phyloP scores from a whole-genome alignment of 2,797 vertebrate species.

The Eremophila alpestris region DNA sequence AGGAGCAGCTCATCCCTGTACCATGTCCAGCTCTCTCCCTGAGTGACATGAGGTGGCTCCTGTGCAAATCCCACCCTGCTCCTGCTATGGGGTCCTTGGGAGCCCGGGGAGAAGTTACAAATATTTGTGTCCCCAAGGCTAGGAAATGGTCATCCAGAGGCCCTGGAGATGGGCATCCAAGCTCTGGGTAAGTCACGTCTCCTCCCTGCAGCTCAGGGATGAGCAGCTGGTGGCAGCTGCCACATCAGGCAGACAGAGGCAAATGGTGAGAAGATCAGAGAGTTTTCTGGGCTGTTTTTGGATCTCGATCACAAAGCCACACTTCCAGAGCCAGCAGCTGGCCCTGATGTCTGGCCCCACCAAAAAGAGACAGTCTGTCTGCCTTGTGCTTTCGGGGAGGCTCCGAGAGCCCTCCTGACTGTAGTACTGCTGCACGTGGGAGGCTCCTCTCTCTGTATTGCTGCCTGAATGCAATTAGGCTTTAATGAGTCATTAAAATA shows the following conservation, averaged over 20 bases:
- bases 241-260: fast-evolving
- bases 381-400: background rate
- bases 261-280: background rate
- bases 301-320: background rate
- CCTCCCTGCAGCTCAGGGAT: background rate
- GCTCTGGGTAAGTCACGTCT: fast-evolving
- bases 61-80: background rate
- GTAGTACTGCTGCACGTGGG: slow-evolving; percentile 59
- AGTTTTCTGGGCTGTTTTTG: background rate
- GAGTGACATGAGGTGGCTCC: fast-evolving
- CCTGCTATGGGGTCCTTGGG: background rate
- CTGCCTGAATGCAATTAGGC: slow-evolving; percentile 66
- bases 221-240: background rate
- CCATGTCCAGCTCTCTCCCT: fast-evolving
- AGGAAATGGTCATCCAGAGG: background rate
- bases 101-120: background rate
- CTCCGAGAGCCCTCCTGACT: slow-evolving; percentile 24
- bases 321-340: slow-evolving; percentile 8
- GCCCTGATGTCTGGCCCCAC: slow-evolving; percentile 31
- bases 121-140: background rate
- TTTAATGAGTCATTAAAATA: slow-evolving; percentile 72
- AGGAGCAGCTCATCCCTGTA: background rate
- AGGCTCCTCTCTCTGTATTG: slow-evolving; percentile 48
- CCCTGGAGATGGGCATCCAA: background rate
- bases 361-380: slow-evolving; percentile 57